phyloP scores from a whole-genome alignment of 2,113 vertebrate genomes.

The Tinamus guttatus region DNA sequence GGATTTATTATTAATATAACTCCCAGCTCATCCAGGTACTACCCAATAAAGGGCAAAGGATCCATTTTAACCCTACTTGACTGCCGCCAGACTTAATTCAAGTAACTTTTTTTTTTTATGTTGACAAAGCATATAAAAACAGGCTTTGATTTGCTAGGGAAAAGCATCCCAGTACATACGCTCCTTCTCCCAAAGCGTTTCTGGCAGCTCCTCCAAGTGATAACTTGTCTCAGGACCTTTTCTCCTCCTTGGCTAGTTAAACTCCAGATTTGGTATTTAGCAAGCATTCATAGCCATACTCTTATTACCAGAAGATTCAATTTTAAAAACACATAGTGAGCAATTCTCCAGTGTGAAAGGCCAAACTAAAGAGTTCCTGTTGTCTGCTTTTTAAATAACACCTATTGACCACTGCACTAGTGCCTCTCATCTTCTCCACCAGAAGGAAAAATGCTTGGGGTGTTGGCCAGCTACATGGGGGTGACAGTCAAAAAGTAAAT shows the following conservation, averaged over 20 bases:
- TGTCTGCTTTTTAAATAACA: neutral
- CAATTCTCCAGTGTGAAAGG: neutral
- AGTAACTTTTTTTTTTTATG: neutral
- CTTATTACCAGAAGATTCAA: neutral
- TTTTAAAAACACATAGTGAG: neutral
- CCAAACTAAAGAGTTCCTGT: neutral
- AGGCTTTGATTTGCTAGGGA: neutral
- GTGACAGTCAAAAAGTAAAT: conserved; percentile 61
- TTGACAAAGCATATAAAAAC: conserved; percentile 24
- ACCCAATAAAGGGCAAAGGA: conserved; percentile 5
- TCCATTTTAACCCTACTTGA: conserved; percentile 13
- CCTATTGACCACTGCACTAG: conserved; percentile 20
- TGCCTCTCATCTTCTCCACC: conserved; percentile 46
- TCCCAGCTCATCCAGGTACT: neutral
- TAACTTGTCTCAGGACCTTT: neutral
- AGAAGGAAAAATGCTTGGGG: conserved; percentile 28
- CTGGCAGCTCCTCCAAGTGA: neutral
- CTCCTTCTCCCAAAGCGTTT: neutral
- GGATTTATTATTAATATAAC: neutral
- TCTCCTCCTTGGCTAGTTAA: neutral
- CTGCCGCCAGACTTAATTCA: neutral
- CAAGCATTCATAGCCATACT: neutral
- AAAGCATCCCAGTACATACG: neutral
- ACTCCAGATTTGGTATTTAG: neutral
- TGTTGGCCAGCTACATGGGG: conserved; percentile 63